Percentiles rank a stretch among this genome's conserved stretches.
Conservation (phyloP, 92 coral and sea anemone genomes). For the Virgularia gustaviana region DNA sequence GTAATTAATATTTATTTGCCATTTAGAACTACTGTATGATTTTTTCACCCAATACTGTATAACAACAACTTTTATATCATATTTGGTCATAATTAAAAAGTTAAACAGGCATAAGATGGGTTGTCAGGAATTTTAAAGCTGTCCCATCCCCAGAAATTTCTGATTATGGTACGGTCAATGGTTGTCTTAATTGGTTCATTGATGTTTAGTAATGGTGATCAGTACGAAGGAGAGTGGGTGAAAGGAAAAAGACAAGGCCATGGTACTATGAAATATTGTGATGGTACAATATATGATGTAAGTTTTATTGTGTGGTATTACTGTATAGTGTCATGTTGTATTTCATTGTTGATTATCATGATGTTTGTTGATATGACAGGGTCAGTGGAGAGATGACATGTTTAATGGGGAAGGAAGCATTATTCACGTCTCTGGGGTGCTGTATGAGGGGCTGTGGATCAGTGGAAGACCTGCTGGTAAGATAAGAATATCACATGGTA, state of each 20-base stretch:
- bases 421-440: constrained; percentile 76
- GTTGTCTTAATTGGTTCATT: not conserved
- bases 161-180: too few species aligned
- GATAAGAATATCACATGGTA: not conserved
- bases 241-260: constrained; percentile 83
- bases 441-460: constrained; percentile 89
- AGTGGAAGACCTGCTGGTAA: constrained; percentile 93
- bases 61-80: too few species aligned
- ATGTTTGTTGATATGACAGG: constrained; percentile 51
- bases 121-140: too few species aligned
- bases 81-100: too few species aligned
- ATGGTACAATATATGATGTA: constrained; percentile 94
- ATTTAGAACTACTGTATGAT: too few species aligned
- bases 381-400: constrained; percentile 96
- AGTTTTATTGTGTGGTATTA: too few species aligned
- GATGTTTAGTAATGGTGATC: constrained; percentile 77
- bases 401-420: constrained; percentile 93
- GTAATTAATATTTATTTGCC: too few species aligned
- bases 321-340: too few species aligned
- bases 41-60: not conserved
- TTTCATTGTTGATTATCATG: too few species aligned
- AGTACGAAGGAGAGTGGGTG: constrained; percentile 98
- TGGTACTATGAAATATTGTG: constrained; percentile 81
- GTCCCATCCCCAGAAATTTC: too few species aligned
- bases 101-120: too few species aligned